phyloP scores from a whole-genome alignment of 2,113 vertebrate species.

The Sardina pilchardus region DNA sequence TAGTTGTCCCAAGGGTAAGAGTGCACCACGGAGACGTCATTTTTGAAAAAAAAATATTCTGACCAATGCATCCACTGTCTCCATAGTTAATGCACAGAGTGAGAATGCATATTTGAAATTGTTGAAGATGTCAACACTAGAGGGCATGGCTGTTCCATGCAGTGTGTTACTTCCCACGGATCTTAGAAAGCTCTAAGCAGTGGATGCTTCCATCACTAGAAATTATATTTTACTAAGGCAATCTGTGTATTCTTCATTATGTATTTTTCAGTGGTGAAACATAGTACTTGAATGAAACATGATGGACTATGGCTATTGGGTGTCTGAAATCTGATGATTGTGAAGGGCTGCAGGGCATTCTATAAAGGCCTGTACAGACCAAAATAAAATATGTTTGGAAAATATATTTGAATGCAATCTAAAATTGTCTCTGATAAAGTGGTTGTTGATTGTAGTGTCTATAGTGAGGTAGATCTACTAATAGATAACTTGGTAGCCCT shows the following conservation, averaged over 20 bases:
- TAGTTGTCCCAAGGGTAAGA: neutral
- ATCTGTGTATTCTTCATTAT: no score
- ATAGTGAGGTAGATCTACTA: constrained; percentile 4
- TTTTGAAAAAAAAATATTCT: neutral
- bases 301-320: neutral
- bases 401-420: neutral
- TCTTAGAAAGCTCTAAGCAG: neutral
- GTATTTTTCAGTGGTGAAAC: no score
- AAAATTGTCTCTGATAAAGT: neutral
- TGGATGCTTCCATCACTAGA: neutral
- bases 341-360: neutral
- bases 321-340: neutral
- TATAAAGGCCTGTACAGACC: neutral
- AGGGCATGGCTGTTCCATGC: neutral
- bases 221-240: neutral
- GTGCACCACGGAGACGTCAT: no score
- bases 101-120: neutral
- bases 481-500: constrained; percentile 34
- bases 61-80: neutral
- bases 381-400: neutral
- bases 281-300: no score
- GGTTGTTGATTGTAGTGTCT: neutral
- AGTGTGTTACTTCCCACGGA: neutral
- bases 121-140: neutral
- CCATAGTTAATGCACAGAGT: neutral